Evolutionary conservation across 2,797 vertebrate genomes (phyloP).

Genomic region (Hoplostethus atlanticus): DNA sequence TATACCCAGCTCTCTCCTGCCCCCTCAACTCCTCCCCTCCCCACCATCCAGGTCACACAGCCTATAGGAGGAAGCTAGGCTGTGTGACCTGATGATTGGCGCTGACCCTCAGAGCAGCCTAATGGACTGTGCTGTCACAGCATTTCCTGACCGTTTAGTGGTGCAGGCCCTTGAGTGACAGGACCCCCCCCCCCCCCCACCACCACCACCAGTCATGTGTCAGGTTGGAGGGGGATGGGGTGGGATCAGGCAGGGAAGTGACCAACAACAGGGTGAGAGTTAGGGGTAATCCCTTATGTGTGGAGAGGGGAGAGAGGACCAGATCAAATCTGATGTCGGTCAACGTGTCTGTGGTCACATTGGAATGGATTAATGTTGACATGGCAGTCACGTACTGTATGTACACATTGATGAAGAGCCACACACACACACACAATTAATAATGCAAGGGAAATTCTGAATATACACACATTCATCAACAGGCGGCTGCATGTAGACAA

Average conservation of each 20-base stretch:
- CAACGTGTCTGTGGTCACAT: constrained; percentile 24
- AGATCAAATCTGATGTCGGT: constrained; percentile 46
- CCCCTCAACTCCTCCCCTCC: background rate
- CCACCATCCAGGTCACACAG: background rate
- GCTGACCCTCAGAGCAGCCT: constrained; percentile 23
- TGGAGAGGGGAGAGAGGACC: background rate
- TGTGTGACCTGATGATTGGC: constrained; percentile 13
- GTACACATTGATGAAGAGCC: constrained; percentile 14
- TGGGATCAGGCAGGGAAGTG: constrained; percentile 27
- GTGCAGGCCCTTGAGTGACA: constrained; percentile 41
- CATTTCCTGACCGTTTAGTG: constrained; percentile 45
- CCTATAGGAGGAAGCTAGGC: background rate
- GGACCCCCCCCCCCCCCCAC: constrained; percentile 10
- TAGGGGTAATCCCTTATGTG: constrained; percentile 22
- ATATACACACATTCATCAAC: background rate
- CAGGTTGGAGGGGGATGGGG: background rate
- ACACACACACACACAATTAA: constrained; percentile 2
- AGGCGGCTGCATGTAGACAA: background rate
- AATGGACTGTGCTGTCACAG: constrained; percentile 43
- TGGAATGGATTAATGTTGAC: constrained; percentile 21
- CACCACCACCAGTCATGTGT: constrained; percentile 10
- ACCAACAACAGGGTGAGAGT: constrained; percentile 27
- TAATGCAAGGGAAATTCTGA: background rate
- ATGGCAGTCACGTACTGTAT: background rate
- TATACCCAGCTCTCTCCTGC: background rate